Base-by-base conservation (phyloP, 2,888 invertebrate genomes). In the Oscheius onirici region DNA sequence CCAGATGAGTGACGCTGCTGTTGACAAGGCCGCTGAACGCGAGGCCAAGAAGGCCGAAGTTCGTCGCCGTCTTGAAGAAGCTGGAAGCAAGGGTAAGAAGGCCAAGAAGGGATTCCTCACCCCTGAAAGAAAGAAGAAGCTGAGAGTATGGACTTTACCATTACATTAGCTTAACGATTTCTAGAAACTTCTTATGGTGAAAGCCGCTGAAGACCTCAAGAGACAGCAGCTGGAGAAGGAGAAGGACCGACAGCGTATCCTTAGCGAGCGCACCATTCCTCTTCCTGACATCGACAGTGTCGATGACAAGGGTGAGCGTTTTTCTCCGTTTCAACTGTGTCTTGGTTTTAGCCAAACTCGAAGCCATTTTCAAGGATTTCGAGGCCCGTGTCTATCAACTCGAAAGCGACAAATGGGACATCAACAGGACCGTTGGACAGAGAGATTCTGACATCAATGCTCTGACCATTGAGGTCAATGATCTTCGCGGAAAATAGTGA, bases 51-150 rank as follows among this genome's bases (percentile, higher is more conserved):
- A 96, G 91, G 96, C 96, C 89, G 96, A 97, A 91, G 82, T 80
- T 69, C 93, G 96, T 90, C 94, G 94, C 91, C 95, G 96, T 89
- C 93, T 96, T 92, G 97, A 97, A 91, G 96, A 96, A 90, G 95
- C 94, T 90, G 95, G 94, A 89, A 96, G 96, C 91, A 97, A 97
- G 91, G 76, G 76, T 68, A 77, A 80, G 73, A 68, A 68, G 13
- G 88, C 88, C 72, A 97, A 97, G 93, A 97, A 97, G 91, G 97
- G 97, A 92, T 97, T 97, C 93, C 78, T 96, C 94, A 96, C 97
- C 88, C 96, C 96, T 81, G 97, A 97, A 91, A 95, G 97, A 91
- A 97, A 97, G 94, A 97, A 97, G 94, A 96, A 97, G 91, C 95
- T 97, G 89, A 93, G 97, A 92, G 96, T 96, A 89, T 91, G 79